Evolutionary conservation across 1,140 invertebrate species (phyloP).

Genomic region (Mya arenaria): DNA sequence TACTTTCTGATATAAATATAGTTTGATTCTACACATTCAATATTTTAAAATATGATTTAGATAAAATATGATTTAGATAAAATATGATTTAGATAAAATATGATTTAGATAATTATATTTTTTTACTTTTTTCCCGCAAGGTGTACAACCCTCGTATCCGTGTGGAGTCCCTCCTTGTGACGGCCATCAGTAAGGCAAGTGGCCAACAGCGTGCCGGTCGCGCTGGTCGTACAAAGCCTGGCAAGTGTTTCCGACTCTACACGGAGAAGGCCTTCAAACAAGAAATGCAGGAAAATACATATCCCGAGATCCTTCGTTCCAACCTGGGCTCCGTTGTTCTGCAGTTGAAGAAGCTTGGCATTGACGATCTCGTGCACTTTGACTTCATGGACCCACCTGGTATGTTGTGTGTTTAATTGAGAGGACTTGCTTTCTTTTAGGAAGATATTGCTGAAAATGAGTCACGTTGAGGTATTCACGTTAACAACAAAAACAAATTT

Average conservation of each 20-base stretch:
- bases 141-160: constrained; percentile 98
- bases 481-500: too few relatives aligned
- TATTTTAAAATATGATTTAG: too few relatives aligned
- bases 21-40: too few relatives aligned
- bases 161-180: constrained; percentile 98
- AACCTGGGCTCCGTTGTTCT: constrained; percentile 98
- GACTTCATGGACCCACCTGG: constrained; percentile 99
- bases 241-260: constrained; percentile 99
- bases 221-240: constrained; percentile 97
- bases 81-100: too few relatives aligned
- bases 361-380: constrained; percentile 99
- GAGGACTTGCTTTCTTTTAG: too few relatives aligned
- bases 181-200: constrained; percentile 99
- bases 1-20: too few relatives aligned
- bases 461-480: too few relatives aligned
- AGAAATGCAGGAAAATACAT: constrained; percentile 99
- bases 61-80: too few relatives aligned
- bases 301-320: constrained; percentile 98
- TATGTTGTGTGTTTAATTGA: constrained; percentile 65
- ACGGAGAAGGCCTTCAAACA: constrained; percentile 99
- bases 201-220: constrained; percentile 98
- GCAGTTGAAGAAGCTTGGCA: constrained; percentile 99
- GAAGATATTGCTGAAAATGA: too few relatives aligned
- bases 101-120: too few relatives aligned
- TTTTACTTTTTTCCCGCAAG: too few relatives aligned